Evolutionary conservation across 2,113 vertebrate species (phyloP).

Genomic region (Rhegmatorhina hoffmannsi): DNA sequence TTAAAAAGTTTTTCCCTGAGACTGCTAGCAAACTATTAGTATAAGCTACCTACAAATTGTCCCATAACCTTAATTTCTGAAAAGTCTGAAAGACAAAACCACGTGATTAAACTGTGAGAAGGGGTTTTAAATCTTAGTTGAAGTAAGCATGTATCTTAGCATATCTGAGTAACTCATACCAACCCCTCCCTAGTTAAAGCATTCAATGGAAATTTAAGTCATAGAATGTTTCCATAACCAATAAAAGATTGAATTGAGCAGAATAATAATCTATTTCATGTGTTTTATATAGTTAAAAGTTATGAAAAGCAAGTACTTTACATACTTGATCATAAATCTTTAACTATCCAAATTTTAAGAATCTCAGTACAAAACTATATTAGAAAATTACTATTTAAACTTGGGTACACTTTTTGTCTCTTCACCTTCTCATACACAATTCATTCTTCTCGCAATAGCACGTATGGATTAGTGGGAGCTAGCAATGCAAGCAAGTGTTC

Average conservation of each 20-base stretch:
- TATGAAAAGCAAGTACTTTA: neutral
- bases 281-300: neutral
- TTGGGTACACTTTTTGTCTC: neutral
- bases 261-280: fast-evolving
- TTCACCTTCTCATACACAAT: neutral
- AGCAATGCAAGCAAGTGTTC: neutral
- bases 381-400: neutral
- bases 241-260: neutral
- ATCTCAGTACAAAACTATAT: neutral
- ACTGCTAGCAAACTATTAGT: neutral
- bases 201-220: neutral
- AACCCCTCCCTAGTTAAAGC: neutral
- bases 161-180: neutral
- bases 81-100: neutral
- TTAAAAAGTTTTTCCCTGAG: neutral
- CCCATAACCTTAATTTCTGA: neutral
- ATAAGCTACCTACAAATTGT: neutral
- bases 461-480: neutral
- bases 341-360: neutral
- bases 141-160: neutral
- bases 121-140: neutral
- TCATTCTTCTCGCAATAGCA: neutral
- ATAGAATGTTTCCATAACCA: neutral
- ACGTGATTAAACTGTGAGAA: neutral
- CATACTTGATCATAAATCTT: neutral